Conservation (phyloP, 2,113 vertebrate species). For the Ctenodactylus gundi region DNA sequence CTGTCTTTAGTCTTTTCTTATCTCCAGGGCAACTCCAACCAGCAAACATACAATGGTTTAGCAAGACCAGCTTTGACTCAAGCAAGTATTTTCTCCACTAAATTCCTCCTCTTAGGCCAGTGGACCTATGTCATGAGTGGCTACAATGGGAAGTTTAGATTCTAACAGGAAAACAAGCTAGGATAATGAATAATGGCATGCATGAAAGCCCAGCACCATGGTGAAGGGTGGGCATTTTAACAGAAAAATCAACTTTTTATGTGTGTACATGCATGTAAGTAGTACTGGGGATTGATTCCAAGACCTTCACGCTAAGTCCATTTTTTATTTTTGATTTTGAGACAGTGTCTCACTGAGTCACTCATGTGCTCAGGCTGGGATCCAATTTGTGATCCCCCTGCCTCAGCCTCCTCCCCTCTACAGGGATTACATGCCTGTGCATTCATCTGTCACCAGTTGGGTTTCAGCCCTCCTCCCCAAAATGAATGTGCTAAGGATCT, state of each 20-base stretch:
- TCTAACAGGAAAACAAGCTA: background rate
- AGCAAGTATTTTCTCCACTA: background rate
- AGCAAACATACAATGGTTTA: background rate
- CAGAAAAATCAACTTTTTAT: background rate
- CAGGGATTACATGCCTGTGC: too few species aligned
- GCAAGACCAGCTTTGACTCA: background rate
- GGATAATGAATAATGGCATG: background rate
- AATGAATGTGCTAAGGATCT: background rate
- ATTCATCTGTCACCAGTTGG: background rate
- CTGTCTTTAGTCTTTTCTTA: background rate
- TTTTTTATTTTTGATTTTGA: too few species aligned
- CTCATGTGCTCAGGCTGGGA: too few species aligned
- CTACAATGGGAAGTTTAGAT: background rate
- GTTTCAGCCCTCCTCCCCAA: background rate
- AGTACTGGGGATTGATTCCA: too few species aligned
- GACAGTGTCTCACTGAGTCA: too few species aligned
- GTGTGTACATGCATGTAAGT: too few species aligned
- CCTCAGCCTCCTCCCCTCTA: too few species aligned
- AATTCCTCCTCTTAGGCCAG: background rate
- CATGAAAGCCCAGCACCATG: background rate
- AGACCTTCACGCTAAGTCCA: too few species aligned
- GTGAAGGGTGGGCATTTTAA: background rate
- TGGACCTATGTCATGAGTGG: fast-evolving
- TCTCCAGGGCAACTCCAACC: background rate
- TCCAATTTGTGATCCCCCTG: too few species aligned